These are phyloP conservation scores for Elegia similella DNA, from an alignment of 2,888 invertebrate species.

Conservation along the genomic window DNA sequence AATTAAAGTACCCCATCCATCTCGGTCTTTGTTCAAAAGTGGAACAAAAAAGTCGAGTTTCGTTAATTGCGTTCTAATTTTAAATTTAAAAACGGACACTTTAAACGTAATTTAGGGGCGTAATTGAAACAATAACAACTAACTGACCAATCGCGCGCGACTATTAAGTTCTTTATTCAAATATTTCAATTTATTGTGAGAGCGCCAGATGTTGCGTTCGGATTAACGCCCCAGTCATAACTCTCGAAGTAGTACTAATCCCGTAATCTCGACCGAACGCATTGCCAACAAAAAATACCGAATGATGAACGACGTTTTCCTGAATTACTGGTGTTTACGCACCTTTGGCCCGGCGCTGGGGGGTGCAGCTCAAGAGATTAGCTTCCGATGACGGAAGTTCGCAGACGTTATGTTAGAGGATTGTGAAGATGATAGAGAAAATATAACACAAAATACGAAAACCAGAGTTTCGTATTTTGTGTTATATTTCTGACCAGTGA, in stretches of 20 bases:
- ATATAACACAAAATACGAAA: no score
- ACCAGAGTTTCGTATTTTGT: no score
- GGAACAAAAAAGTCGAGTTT: no score
- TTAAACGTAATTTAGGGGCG: no score
- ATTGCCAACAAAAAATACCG: constrained; percentile 30
- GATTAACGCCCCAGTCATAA: constrained; percentile 36
- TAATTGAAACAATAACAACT: no score
- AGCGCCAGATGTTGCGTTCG: constrained; percentile 28
- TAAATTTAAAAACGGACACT: no score
- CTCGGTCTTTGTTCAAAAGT: no score
- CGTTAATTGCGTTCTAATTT: no score
- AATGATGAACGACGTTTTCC: constrained; percentile 34
- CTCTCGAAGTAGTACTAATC: constrained; percentile 33
- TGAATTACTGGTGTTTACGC: constrained; percentile 39
- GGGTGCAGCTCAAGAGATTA: neutral
- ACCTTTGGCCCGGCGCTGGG: constrained; percentile 29
- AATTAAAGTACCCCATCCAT: no score
- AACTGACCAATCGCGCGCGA: neutral
- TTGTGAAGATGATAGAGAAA: neutral
- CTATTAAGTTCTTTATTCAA: neutral
- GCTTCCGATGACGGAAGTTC: neutral
- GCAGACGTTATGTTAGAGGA: neutral
- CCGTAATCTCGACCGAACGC: constrained; percentile 31
- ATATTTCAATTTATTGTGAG: neutral
- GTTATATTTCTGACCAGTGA: no score